phyloP scores from a whole-genome alignment of 2,113 vertebrate genomes.

The Megaceryle torquata region DNA sequence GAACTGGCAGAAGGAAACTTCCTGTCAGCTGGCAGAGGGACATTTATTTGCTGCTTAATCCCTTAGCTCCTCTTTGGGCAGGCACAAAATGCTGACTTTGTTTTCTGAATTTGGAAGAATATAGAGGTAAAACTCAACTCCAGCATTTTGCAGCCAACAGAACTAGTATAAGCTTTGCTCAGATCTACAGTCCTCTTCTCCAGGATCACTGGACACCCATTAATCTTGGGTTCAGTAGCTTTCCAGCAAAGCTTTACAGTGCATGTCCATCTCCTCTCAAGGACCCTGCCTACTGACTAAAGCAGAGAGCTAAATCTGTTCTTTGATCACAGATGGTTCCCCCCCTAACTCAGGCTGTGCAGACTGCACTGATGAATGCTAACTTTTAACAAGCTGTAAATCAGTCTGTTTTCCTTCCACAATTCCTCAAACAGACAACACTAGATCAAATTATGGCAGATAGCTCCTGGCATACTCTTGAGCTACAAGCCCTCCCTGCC shows the following conservation, averaged over 20 bases:
- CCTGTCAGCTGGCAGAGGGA: not conserved
- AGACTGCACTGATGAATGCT: not conserved
- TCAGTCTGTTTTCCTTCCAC: conserved; percentile 19
- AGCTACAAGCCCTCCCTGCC: not conserved
- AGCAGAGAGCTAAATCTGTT: not conserved
- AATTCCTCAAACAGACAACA: not conserved
- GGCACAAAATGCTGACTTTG: conserved; percentile 45
- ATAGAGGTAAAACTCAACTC: not conserved
- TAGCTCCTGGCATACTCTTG: not conserved
- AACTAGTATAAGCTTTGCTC: not conserved
- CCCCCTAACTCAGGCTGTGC: not conserved
- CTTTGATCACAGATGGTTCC: not conserved
- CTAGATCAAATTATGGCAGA: not conserved
- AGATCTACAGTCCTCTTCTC: not conserved
- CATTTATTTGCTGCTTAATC: conserved; percentile 2
- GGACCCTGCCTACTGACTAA: not conserved
- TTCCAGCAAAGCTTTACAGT: not conserved
- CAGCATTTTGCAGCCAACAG: not conserved
- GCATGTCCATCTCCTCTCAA: not conserved
- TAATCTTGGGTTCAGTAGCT: not conserved
- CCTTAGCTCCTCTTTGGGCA: not conserved
- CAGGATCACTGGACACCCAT: not conserved
- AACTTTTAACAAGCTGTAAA: conserved; percentile 4
- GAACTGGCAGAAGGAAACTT: conserved; percentile 25
- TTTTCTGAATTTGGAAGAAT: conserved; percentile 30